Base-by-base conservation (phyloP, 1,140 invertebrate genomes). In the Anastrepha ludens region DNA sequence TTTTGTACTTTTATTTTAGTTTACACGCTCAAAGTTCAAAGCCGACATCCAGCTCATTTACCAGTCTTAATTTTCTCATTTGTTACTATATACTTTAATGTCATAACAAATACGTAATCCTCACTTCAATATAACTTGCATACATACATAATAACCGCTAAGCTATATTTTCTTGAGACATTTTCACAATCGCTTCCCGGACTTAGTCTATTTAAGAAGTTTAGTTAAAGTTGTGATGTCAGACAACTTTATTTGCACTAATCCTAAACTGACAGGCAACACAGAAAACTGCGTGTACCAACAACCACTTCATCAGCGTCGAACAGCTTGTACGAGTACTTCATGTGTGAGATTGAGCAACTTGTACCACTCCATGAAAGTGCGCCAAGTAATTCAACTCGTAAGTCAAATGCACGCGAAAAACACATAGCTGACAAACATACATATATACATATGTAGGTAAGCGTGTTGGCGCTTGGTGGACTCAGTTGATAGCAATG, bases 161-260 rank as follows among this genome's bases (percentile, higher is more conserved):
- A 81, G 47, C 74, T 81, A 17, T 47, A 81, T 55, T 78, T 29
- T 55, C 41, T 74, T 39, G 50, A n/a, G 13, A 74, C 13, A 74
- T 5, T 74, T 74, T 81, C 47, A 81, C 17, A 55, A n/a, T 20
- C 74, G 47, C 20, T 2, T 55, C 9, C 15, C n/a, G 17, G 74
- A 55, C 47, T 58, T 81, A 9, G 74, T 29, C 74, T 29, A 74
- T 11, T 74, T 74, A 74, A 20, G 70, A 47, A 50, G 13, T 44
- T 13, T 41, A 44, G 70, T 74, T 47, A 13, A 55, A 81, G 47
- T 81, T 81, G 74, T 47, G 44, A 81, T 81, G 74, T 81, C 74
- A 50, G 74, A 81, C 74, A 81, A 81, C 74, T 81, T 81, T 81
- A 81, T 81, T 81, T 81, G 47, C 74, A 81, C 74, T 81, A 81